A percentile compares a stretch with the other conserved stretches of the same genome.
Conservation (phyloP, 2,113 vertebrate species). For the Sceloporus undulatus region DNA sequence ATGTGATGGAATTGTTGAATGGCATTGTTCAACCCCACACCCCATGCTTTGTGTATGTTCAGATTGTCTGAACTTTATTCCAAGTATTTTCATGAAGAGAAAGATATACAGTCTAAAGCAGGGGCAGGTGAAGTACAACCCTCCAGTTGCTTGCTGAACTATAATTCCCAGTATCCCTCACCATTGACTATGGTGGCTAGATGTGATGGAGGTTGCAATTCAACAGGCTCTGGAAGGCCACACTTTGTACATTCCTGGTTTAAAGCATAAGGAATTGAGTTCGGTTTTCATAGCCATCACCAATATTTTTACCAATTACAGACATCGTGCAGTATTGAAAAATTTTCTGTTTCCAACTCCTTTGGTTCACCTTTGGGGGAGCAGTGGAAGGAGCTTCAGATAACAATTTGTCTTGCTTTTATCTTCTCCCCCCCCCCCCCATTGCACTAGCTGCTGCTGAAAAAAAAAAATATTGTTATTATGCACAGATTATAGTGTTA, state of each 20-base stretch:
- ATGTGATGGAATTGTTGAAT: neutral
- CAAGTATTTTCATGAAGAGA: neutral
- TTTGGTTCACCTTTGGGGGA: neutral
- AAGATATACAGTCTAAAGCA: neutral
- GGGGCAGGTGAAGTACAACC: too few relatives aligned
- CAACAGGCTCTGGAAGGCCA: too few relatives aligned
- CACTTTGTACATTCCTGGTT: too few relatives aligned
- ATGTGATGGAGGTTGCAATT: too few relatives aligned
- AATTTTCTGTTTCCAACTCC: neutral
- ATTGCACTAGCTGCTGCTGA: neutral
- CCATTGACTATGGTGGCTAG: too few relatives aligned
- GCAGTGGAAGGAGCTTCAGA: neutral
- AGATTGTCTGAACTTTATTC: too few relatives aligned
- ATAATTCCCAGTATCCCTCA: too few relatives aligned
- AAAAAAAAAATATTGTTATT: neutral
- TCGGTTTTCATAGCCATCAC: neutral
- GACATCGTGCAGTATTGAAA: neutral
- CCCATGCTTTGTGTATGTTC: too few relatives aligned
- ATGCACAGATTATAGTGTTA: neutral
- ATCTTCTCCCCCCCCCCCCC: neutral
- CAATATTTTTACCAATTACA: neutral
- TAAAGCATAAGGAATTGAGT: neutral
- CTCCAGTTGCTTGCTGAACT: too few relatives aligned
- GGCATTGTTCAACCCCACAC: too few relatives aligned
- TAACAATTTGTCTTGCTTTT: slow-evolving; percentile 23